These are phyloP conservation scores for Thaumatotibia leucotreta DNA, from an alignment of 1,140 invertebrate species.

Conservation along the genomic window DNA sequence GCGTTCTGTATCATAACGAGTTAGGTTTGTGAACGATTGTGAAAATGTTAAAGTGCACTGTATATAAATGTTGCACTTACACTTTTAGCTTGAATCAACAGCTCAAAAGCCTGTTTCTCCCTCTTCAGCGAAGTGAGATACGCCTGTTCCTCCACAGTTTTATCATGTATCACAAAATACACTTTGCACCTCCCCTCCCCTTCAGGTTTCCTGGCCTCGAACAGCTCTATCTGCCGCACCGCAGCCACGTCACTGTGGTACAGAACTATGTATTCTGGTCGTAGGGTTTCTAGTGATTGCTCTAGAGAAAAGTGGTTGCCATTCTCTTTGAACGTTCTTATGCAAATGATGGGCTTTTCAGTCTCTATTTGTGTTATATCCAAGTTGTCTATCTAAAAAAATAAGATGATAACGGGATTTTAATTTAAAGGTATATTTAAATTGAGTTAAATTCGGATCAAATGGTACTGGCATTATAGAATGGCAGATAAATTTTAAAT, in stretches of 20 bases:
- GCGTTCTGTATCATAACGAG: too few species aligned
- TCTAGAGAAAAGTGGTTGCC: slow-evolving; percentile 83
- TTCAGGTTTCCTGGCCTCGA: slow-evolving; percentile 81
- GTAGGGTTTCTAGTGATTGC: slow-evolving; percentile 80
- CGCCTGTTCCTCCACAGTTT: slow-evolving; percentile 96
- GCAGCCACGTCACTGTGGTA: slow-evolving; percentile 93
- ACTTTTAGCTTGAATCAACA: slow-evolving; percentile 92
- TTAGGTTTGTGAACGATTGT: too few species aligned
- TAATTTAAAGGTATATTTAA: too few species aligned
- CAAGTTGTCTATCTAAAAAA: slow-evolving; percentile 80
- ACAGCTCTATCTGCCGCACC: slow-evolving; percentile 92
- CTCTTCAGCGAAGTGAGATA: slow-evolving; percentile 92
- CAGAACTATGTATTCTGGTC: slow-evolving; percentile 91
- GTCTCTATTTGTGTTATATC: slow-evolving; percentile 78
- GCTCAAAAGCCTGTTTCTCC: slow-evolving; percentile 97
- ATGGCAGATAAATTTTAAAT: too few species aligned
- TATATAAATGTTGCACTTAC: slow-evolving; percentile 82
- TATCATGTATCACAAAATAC: slow-evolving; percentile 93
- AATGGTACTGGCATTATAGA: too few species aligned
- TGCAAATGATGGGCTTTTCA: slow-evolving; percentile 81
- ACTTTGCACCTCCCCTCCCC: slow-evolving; percentile 80
- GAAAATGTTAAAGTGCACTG: too few species aligned
- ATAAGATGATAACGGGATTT: not conserved
- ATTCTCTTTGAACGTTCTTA: slow-evolving; percentile 86
- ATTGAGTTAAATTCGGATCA: too few species aligned